Percentiles rank a stretch among this genome's conserved stretches.
phyloP scores from a whole-genome alignment of 2,888 invertebrate genomes.

The Caenorhabditis doughertyi region DNA sequence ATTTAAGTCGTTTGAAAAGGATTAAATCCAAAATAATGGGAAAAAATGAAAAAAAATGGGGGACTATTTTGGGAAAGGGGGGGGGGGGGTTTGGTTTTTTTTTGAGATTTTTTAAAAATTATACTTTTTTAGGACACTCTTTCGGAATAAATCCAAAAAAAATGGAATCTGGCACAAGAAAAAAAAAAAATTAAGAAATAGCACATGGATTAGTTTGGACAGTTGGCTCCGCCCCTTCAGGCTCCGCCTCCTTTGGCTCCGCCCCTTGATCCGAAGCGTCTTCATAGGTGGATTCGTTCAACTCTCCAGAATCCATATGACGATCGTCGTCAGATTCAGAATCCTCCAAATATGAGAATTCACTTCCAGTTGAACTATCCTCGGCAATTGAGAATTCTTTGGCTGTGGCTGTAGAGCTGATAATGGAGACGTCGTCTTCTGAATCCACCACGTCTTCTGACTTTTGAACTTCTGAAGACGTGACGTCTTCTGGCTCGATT shows the following conservation, averaged over 20 bases:
- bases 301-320: background rate
- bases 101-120: no score
- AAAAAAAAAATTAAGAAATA: background rate
- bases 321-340: background rate
- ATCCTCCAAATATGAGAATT: slow-evolving; percentile 14
- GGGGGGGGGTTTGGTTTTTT: no score
- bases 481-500: no score
- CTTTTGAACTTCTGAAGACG: no score
- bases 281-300: background rate
- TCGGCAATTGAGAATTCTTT: background rate
- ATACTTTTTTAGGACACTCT: no score
- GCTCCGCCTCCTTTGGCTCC: background rate
- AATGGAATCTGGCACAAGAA: background rate
- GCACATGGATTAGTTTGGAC: background rate
- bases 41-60: no score
- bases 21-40: no score
- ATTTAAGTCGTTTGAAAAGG: no score
- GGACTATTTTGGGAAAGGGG: no score
- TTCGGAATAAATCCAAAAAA: background rate
- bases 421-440: background rate
- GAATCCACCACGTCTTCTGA: background rate
- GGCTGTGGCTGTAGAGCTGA: slow-evolving; percentile 2
- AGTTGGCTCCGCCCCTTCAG: background rate
- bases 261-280: no score
- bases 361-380: slow-evolving; percentile 1